phyloP scores from a whole-genome alignment of 1,140 invertebrate genomes.

The Archivesica marissinica region DNA sequence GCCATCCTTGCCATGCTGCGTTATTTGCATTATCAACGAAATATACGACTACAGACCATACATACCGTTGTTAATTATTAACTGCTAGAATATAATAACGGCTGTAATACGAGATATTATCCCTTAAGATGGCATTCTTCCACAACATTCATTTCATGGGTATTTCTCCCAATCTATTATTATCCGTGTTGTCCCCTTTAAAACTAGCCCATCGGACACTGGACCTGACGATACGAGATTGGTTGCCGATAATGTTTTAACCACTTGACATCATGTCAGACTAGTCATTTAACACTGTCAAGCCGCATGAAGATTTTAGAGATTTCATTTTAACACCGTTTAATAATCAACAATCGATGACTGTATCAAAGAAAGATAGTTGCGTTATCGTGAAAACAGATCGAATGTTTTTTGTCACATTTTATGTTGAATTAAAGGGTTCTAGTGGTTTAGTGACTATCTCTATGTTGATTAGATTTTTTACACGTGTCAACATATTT shows the following conservation, averaged over 20 bases:
- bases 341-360: slow-evolving; percentile 6
- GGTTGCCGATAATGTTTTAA: slow-evolving; percentile 1
- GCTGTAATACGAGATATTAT: too few species aligned
- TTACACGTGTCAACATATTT: slow-evolving; percentile 28
- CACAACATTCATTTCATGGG: too few species aligned
- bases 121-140: too few species aligned
- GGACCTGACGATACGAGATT: not conserved
- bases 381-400: not conserved
- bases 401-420: not conserved
- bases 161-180: too few species aligned
- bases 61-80: too few species aligned
- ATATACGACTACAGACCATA: too few species aligned
- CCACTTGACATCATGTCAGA: slow-evolving; percentile 25
- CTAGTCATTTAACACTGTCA: slow-evolving; percentile 26
- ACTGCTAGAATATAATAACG: too few species aligned
- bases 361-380: not conserved
- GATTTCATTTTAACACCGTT: slow-evolving; percentile 29
- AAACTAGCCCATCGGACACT: too few species aligned
- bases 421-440: not conserved
- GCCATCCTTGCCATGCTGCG: too few species aligned
- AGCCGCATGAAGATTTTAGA: not conserved
- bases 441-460: not conserved
- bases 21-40: too few species aligned
- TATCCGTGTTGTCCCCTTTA: too few species aligned
- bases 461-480: slow-evolving; percentile 8